Base-by-base conservation (phyloP, 2,113 vertebrate species). In the Paradoxurus hermaphroditus region DNA sequence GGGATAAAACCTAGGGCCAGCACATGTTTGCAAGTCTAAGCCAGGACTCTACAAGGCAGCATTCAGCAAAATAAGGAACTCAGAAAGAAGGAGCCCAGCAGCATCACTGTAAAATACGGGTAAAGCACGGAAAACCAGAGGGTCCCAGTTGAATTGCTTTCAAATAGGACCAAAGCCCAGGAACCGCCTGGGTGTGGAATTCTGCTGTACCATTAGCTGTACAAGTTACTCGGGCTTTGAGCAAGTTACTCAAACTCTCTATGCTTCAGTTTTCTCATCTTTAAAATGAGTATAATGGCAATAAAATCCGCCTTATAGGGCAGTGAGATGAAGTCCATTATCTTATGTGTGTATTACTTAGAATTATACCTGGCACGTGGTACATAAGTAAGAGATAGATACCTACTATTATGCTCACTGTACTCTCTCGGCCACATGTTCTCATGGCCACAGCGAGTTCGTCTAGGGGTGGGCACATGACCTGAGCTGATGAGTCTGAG, bases 81-180 rank as follows among this genome's bases (percentile, higher is more conserved):
- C 72, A 16, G 16, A 72, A 16, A 59, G 34, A 41, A 46, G n/a
- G 29, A 3, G 9, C 14, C 11, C 73, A 53, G 5, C 4, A 59
- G n/a, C 7, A 5, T 9, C 51, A 7, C 12, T 5, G 1, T 31
- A 25, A 72, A 78, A 36, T 15, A 49, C n/a, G 36, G 44, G 27
- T 12, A 36, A 7, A 3, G 0, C 27, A 9, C 1, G 36, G 9
- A 14, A 36, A 3, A 23, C 5, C 16, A 15, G 41, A 63, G n/a
- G 49, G 25, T 34, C 44, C 12, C 23, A 9, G 44, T 81, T 23
- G 14, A 34, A 39, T 53, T 72, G 8, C 11, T 95, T 77, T 89
- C n/a, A 39, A 19, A 44, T 84, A n/a, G 18, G 10, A 36, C 56
- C 2, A 6, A 79, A 86, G 4, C 29, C 90, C 34, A 79, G 53